Percentiles rank a stretch among this genome's conserved stretches.
Evolutionary conservation across 2,888 invertebrate species (phyloP).

Genomic region (Crocallis elinguaria): DNA sequence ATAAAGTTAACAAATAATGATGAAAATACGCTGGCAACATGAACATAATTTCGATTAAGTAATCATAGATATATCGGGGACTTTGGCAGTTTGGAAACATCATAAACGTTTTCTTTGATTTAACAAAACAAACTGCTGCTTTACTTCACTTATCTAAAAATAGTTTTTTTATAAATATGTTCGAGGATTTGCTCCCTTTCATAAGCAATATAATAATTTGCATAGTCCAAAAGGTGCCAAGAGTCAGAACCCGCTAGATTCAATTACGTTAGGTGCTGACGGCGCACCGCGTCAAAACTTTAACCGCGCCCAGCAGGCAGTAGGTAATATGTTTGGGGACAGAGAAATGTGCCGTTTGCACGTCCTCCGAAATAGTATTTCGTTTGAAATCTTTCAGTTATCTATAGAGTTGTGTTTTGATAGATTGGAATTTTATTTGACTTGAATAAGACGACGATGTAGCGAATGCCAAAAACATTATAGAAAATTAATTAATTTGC

Average conservation of each 20-base stretch:
- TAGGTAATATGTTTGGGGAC: slow-evolving; percentile 4
- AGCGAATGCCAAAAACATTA: no score
- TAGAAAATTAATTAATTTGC: no score
- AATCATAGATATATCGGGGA: no score
- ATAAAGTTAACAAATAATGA: no score
- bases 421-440: not conserved
- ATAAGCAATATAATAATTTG: no score
- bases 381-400: not conserved
- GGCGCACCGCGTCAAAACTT: slow-evolving; percentile 58
- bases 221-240: slow-evolving; percentile 33
- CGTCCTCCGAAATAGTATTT: slow-evolving; percentile 1
- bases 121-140: no score
- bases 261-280: slow-evolving; percentile 68
- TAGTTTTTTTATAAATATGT: not conserved
- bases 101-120: no score
- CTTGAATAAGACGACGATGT: no score
- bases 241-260: slow-evolving; percentile 60
- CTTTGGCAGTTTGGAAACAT: no score
- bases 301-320: slow-evolving; percentile 50
- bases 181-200: slow-evolving; percentile 42
- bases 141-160: no score
- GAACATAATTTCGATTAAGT: no score
- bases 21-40: no score
- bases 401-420: not conserved
- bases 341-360: slow-evolving; percentile 3